Base-by-base conservation (phyloP, 2,797 vertebrate species). In the Pangasius mekongensis region DNA sequence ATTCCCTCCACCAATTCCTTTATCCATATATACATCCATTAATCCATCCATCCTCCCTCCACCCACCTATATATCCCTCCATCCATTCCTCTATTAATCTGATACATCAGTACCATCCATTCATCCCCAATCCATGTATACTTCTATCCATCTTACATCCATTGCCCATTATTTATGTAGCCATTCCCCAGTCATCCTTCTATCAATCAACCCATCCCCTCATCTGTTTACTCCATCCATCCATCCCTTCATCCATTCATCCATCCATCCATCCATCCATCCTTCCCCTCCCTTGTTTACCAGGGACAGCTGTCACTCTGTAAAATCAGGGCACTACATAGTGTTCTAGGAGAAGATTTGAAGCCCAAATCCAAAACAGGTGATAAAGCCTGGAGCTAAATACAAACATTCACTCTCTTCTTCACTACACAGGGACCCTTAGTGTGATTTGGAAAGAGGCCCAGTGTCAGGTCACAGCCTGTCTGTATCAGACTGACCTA, bases 401-500 rank as follows among this genome's bases (percentile, higher is more conserved):
- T 24, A 81, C 78, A 81, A 22, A 62, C 24, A 0, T 36, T 33
- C 67, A 27, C 67, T 85, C 83, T 11, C 67, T 10, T 49, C 36
- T 16, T 33, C 84, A 56, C 84, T 58, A 36, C 22, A 3, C 4
- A 77, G 58, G 74, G 71, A 47, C 5, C 84, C 52, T 77, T 11
- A 24, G 60, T 60, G 71, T 27, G 84, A 84, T 49, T 22, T 67
- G 82, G 62, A 49, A 20, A 1, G 22, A 80, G 18, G 33, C 49
- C 74, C 74, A 77, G 49, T 36, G 20, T 36, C 54, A 81, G 78
- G 43, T 82, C 80, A 74, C n/a, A 62, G 36, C 36, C 36, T 62
- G 83, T 88, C 87, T 89, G 83, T 43, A 62, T 82, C 58, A 82
- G 80, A 82, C 36, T 74, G 67, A 56, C 84, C 67, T 85, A 85